Percentiles rank a stretch among this genome's conserved stretches.
Evolutionary conservation across 2,888 invertebrate species (phyloP).

Genomic region (Scaptomyza reducta): DNA sequence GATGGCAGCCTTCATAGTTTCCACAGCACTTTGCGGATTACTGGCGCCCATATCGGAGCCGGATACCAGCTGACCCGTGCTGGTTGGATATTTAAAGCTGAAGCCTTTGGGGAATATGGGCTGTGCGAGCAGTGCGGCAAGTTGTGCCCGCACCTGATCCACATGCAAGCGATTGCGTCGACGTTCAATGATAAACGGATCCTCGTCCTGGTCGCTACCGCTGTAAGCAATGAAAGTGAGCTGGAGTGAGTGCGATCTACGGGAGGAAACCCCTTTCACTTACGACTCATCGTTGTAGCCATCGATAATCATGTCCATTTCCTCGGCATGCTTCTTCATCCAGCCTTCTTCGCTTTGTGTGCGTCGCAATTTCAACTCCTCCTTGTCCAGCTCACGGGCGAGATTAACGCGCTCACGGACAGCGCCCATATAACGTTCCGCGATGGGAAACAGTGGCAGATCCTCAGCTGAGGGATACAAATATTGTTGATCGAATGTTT

Average conservation of each 20-base stretch:
- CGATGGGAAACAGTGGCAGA: constrained; percentile 92
- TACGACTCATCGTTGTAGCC: constrained; percentile 86
- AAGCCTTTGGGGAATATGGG: constrained; percentile 89
- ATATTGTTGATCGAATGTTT: neutral
- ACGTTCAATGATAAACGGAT: constrained; percentile 80
- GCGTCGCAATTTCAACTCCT: constrained; percentile 88
- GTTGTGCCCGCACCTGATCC: constrained; percentile 67
- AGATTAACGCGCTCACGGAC: constrained; percentile 90
- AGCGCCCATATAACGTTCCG: constrained; percentile 86
- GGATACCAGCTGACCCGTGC: constrained; percentile 75
- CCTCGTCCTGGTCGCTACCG: constrained; percentile 81
- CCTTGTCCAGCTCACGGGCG: constrained; percentile 91
- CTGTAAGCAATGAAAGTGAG: constrained; percentile 34
- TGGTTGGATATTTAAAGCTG: constrained; percentile 85
- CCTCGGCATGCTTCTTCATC: constrained; percentile 93
- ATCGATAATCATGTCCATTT: constrained; percentile 96
- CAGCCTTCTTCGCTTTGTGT: constrained; percentile 90
- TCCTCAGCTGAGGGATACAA: constrained; percentile 88
- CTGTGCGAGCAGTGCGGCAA: constrained; percentile 84
- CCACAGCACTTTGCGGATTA: constrained; percentile 84
- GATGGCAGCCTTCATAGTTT: constrained; percentile 86
- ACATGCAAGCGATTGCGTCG: constrained; percentile 81
- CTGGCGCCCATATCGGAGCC: constrained; percentile 68
- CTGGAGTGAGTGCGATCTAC: neutral
- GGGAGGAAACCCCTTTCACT: constrained; percentile 15